Evolutionary conservation across 2,113 vertebrate genomes (phyloP).

Genomic region (Prionailurus viverrinus): DNA sequence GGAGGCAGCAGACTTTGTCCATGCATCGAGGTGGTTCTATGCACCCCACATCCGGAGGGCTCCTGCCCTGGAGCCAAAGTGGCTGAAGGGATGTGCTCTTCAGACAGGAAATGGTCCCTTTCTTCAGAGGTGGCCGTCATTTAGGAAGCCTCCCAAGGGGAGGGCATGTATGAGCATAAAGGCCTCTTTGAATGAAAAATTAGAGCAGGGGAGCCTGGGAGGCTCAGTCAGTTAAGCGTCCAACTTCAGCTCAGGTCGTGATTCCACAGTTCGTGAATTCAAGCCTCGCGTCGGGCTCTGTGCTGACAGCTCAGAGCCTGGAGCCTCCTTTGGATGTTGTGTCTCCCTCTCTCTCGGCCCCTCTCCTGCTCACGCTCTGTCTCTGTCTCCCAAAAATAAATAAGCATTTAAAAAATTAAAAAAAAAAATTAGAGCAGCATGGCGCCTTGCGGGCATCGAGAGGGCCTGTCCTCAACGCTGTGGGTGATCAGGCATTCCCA

Average conservation of each 20-base stretch:
- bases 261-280: too few species aligned
- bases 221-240: too few species aligned
- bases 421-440: background rate
- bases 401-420: too few species aligned
- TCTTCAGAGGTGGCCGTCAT: background rate
- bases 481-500: background rate
- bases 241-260: too few species aligned
- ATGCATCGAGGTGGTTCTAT: rapidly evolving
- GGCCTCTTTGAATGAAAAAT: background rate
- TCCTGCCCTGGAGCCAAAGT: background rate
- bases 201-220: background rate
- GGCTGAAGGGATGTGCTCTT: background rate
- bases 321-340: too few species aligned
- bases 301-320: too few species aligned
- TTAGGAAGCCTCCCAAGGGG: background rate
- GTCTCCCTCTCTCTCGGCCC: too few species aligned
- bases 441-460: rapidly evolving
- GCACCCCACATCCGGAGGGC: rapidly evolving
- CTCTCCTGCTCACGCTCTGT: too few species aligned
- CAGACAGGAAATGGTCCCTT: background rate
- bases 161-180: too few species aligned
- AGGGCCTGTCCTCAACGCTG: background rate
- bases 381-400: too few species aligned
- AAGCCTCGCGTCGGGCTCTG: too few species aligned
- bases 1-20: background rate